Evolutionary conservation across 2,113 vertebrate species (phyloP), one percentile per base, ranked within the genome.

Genomic region (Sinocyclocheilus grahami): DNA sequence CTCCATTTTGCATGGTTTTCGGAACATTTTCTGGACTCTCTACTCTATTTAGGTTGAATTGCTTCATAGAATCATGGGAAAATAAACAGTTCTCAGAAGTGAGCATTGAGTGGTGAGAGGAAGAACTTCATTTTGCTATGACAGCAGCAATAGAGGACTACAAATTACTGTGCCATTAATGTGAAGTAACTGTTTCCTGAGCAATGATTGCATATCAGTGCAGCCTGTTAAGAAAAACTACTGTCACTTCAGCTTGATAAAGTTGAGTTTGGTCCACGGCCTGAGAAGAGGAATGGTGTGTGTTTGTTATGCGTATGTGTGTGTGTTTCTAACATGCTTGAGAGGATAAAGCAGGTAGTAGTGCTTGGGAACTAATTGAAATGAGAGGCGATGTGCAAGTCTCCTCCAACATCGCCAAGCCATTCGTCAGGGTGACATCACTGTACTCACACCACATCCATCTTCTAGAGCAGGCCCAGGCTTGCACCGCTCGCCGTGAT

Each of bases 381-480:
- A 95, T 95, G 94, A 95, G 94, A 95, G 93, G 93, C 94, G 93
- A 96, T 93, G 94, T 95, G 93, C 94, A 69, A 94, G 94, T 95
- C 93, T 94, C 93, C 91, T 93, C 93, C 94, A 93, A 92, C 93
- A 92, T 91, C 90, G 93, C 91, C 88, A 88, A 91, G 93, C 93
- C 94, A 96, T 96, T 95, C 94, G 93, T 96, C 95, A 95, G 93
- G 90, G 94, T 95, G 95, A 96, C 95, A 96, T 95, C 94, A 95
- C 91, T 92, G 93, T 92, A 92, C 93, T 94, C 92, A 94, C 93
- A 94, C 93, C 93, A 92, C 94, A 95, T 95, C 94, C 94, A 95
- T 96, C 95, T 96, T 92, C 72, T 82, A 85, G 87, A 81, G 86
- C 91, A 67, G 88, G 87, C 90, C 90, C 92, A 90, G 92, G 90